Conservation (phyloP, 2,888 invertebrate genomes). For the Drosophila falleni region DNA sequence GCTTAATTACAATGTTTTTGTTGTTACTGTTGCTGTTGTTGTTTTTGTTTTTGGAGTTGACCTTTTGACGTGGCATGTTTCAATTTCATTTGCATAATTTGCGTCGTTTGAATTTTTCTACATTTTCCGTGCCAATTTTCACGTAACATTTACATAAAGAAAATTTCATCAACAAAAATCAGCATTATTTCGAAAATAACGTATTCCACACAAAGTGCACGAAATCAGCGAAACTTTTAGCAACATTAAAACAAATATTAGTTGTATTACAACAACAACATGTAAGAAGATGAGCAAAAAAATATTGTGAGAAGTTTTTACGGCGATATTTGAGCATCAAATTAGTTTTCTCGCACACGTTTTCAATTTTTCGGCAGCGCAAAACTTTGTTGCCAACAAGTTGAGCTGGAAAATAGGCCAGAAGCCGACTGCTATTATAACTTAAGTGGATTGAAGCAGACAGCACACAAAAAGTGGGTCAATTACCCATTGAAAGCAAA, state of each 20-base stretch:
- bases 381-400: constrained; percentile 37
- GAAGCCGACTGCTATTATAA: constrained; percentile 12
- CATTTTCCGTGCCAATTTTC: constrained; percentile 60
- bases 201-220: constrained; percentile 30
- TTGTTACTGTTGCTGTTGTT: constrained; percentile 43
- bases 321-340: constrained; percentile 67
- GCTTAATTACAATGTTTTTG: constrained; percentile 71
- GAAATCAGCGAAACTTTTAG: constrained; percentile 35
- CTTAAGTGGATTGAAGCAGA: constrained; percentile 11
- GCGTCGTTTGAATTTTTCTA: constrained; percentile 62
- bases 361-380: constrained; percentile 65
- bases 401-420: constrained; percentile 28
- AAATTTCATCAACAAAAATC: constrained; percentile 51
- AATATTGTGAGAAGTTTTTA: constrained; percentile 29
- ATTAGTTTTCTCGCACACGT: constrained; percentile 75
- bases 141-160: constrained; percentile 66
- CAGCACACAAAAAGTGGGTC: constrained; percentile 24
- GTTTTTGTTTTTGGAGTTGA: constrained; percentile 49
- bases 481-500: constrained; percentile 22
- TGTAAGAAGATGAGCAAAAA: constrained; percentile 11
- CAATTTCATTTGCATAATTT: constrained; percentile 74
- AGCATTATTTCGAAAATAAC: constrained; percentile 39
- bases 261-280: constrained; percentile 29
- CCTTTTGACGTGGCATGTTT: constrained; percentile 54
- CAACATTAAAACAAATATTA: constrained; percentile 47